Percentiles rank a stretch among this genome's conserved stretches.
phyloP scores from a whole-genome alignment of 2,888 invertebrate species.

The Netelia melanura region DNA sequence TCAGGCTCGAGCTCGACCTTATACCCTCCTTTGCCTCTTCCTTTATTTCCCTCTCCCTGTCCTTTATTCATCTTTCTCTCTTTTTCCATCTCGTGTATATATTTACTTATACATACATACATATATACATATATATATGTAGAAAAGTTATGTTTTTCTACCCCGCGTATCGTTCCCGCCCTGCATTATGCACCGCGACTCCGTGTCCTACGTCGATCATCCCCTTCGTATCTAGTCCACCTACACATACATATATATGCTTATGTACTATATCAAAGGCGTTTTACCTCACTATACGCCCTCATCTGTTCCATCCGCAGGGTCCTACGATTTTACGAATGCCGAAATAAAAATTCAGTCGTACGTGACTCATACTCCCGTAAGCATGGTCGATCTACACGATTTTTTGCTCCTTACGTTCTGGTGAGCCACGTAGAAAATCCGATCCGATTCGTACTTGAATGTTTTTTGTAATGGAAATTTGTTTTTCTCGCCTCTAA shows the following conservation, averaged over 20 bases:
- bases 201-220: slow-evolving; percentile 57
- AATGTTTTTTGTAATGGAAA: neutral
- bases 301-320: slow-evolving; percentile 34
- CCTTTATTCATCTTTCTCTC: neutral
- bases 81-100: slow-evolving; percentile 33
- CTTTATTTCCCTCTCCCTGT: slow-evolving; percentile 20
- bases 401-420: slow-evolving; percentile 74
- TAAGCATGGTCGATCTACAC: slow-evolving; percentile 75
- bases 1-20: slow-evolving; percentile 58
- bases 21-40: slow-evolving; percentile 4
- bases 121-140: slow-evolving; percentile 13
- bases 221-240: neutral
- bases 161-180: slow-evolving; percentile 54
- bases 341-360: slow-evolving; percentile 70
- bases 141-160: slow-evolving; percentile 51
- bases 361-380: slow-evolving; percentile 56
- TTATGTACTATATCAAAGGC: neutral
- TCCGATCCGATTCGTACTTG: neutral
- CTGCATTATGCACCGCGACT: slow-evolving; percentile 45
- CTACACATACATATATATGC: slow-evolving; percentile 11
- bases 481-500: neutral
- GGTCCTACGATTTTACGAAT: slow-evolving; percentile 30
- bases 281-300: slow-evolving; percentile 1
- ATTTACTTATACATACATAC: neutral
- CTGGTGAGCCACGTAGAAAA: slow-evolving; percentile 68